Base-by-base conservation (phyloP, 2,888 invertebrate genomes). In the Yponomeuta evonymella region DNA sequence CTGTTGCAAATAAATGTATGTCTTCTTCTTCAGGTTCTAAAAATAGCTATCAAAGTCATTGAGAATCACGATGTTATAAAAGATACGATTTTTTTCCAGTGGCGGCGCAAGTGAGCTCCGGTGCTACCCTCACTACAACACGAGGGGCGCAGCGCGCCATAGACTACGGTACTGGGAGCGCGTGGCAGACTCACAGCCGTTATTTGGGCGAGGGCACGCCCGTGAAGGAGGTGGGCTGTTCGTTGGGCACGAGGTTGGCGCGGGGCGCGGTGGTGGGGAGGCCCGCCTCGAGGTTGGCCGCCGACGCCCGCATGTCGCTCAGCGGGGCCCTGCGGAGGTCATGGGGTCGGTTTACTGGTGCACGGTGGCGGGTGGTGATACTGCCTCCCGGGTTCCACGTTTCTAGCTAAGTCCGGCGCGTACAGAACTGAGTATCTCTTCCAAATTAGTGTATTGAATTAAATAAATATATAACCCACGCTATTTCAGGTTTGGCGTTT, bases 231-330 rank as follows among this genome's bases (percentile, higher is more conserved):
- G 96, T 94, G 67, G 97, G 96, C 87, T 96, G 96, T 83, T 96
- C 96, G 93, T 96, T 96, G 82, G 95, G 94, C 79, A 97, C 96
- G 82, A 97, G 95, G 81, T 94, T 95, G 79, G 96, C 95, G 79
- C 94, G 94, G 88, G 95, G 95, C 77, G 93, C 94, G 74, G 94
- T 88, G 76, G 93, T 89, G 70, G 83, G 87, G 62, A 76, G 65
- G 1, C 91, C 92, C 67, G 89, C 83, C 77, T 90, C 91, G 67
- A 93, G 84, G 74, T 81, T 88, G 72, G 93, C 94, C 75, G 95
- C 95, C 81, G 95, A 93, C 86, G 93, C 94, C 86, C 96, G 94
- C 97, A 97, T 97, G 79, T 96, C 96, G 76, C 95, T 95, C 76
- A 94, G 93, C 78, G 96, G 93, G 77, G 96, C 97, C 93, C 97